phyloP scores from a whole-genome alignment of 2,888 invertebrate genomes.

The Odontomyia ornata region DNA sequence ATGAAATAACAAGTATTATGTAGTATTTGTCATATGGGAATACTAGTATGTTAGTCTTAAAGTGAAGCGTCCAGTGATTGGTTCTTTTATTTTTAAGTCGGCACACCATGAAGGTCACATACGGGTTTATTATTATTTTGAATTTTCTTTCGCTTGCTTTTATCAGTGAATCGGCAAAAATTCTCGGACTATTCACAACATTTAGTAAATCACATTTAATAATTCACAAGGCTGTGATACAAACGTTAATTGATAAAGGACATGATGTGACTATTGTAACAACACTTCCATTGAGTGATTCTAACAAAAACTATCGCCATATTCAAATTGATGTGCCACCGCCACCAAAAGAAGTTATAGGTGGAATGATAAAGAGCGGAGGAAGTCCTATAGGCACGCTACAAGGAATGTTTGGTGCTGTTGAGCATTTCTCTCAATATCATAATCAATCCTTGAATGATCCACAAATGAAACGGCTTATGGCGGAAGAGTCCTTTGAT shows the following conservation, averaged over 20 bases:
- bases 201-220: slow-evolving; percentile 61
- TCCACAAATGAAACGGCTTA: slow-evolving; percentile 29
- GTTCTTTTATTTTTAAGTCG: not conserved
- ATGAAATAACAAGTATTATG: no score
- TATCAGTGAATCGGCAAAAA: slow-evolving; percentile 45
- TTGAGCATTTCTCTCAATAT: not conserved
- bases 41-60: not conserved
- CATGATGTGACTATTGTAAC: slow-evolving; percentile 61
- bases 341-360: not conserved
- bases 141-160: not conserved
- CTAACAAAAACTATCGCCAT: slow-evolving; percentile 18
- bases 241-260: slow-evolving; percentile 58
- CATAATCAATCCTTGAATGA: not conserved
- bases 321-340: slow-evolving; percentile 26
- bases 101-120: not conserved
- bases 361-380: not conserved
- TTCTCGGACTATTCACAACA: slow-evolving; percentile 60
- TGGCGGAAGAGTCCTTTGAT: slow-evolving; percentile 46
- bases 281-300: slow-evolving; percentile 52
- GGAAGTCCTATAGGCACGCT: not conserved
- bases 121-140: not conserved
- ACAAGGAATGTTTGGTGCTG: not conserved
- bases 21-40: not conserved
- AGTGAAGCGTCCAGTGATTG: not conserved
- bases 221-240: slow-evolving; percentile 58